Evolutionary conservation across 2,113 vertebrate species (phyloP), one percentile per base, ranked within the genome.

Genomic region (Suricata suricatta): DNA sequence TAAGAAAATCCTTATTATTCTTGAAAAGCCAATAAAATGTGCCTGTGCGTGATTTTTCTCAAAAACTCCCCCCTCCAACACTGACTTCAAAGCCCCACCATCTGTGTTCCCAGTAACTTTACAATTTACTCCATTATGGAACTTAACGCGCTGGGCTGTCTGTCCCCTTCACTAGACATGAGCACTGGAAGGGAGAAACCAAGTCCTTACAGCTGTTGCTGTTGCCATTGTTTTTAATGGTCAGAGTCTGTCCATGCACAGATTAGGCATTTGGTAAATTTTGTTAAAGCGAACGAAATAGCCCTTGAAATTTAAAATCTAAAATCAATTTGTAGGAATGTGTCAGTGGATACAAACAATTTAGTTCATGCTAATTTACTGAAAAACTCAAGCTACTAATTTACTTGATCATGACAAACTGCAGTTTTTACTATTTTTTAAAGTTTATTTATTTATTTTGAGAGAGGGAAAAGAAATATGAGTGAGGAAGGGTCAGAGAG

Each of bases 281-380:
- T 41, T 52, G 47, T 60, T 54, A 47, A 74, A 84, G 25, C 82
- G 7, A 96, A 84, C 3, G 16, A 90, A 90, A 86, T 19, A 72
- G 33, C 17, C 25, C 35, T 71, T 90, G 64, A 57, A 74, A 93
- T 50, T 93, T 86, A 90, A 87, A 93, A 72, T 83, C 81, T 83
- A 71, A 93, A 88, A 84, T 68, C 68, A 95, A 66, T 79, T 79
- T 95, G 16, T 5, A 71, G 54, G 27, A 90, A 79, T 79, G 7
- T 93, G 25, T 41, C 44, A n/a, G 10, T 82, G 50, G 50, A 83
- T 38, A 41, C 2, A 88, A 77, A 52, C 63, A 80, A 54, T 90
- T 81, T 77, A 35, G 23, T 64, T 90, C n/a, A 79, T 93, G 68
- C 35, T 57, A 77, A 96, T 57, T 87, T 87, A 63, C 60, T 93